These are phyloP conservation scores for Drosophila longiperda DNA, from an alignment of 2,888 invertebrate species.

Conservation along the genomic window DNA sequence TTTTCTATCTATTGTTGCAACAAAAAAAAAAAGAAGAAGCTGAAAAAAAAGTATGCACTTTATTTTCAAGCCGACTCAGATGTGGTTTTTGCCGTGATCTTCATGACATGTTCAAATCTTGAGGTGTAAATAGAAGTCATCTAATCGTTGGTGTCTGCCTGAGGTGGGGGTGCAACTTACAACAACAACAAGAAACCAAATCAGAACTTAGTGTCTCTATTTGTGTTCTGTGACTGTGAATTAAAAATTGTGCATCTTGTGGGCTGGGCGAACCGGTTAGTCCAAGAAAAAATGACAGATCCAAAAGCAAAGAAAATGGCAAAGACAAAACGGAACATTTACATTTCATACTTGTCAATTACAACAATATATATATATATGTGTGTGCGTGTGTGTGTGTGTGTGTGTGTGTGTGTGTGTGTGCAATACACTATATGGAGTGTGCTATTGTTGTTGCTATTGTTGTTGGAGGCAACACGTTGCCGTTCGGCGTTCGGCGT, in stretches of 20 bases:
- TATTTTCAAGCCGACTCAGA: background rate
- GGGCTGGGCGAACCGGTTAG: slow-evolving; percentile 39
- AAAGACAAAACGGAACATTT: background rate
- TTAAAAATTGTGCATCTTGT: slow-evolving; percentile 16
- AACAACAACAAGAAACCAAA: slow-evolving; percentile 3
- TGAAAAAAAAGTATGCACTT: background rate
- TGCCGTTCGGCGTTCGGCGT: background rate
- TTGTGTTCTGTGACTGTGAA: slow-evolving; percentile 8
- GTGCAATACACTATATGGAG: background rate
- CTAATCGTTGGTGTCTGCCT: background rate
- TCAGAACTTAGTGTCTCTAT: background rate
- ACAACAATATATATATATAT: background rate
- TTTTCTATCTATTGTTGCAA: background rate
- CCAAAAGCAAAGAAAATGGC: background rate
- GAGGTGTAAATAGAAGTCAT: background rate
- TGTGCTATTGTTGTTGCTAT: background rate
- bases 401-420: background rate
- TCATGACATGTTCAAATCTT: background rate
- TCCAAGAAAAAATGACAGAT: slow-evolving; percentile 5
- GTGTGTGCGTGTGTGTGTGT: background rate
- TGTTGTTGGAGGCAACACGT: background rate
- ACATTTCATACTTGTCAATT: slow-evolving; percentile 5
- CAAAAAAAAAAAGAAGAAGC: background rate
- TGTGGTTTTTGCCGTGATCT: background rate
- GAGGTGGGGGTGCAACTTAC: background rate